phyloP scores from a whole-genome alignment of 2,113 vertebrate genomes.

The Elephantulus edwardii region DNA sequence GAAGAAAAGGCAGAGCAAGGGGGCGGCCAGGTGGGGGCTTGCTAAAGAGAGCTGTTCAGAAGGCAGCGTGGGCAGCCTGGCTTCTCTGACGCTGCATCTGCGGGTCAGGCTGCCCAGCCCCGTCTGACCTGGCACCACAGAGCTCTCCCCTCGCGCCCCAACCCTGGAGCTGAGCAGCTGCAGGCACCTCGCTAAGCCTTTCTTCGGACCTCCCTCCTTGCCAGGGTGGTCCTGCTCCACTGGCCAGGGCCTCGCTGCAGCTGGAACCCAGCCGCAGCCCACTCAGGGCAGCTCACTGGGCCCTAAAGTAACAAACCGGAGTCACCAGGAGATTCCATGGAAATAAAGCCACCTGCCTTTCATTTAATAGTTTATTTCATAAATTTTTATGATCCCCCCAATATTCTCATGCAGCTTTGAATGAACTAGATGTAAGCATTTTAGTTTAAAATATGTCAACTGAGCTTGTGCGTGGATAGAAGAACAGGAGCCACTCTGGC shows the following conservation, averaged over 20 bases:
- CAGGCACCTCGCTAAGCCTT: background rate
- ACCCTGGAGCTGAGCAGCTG: background rate
- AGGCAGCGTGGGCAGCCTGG: background rate
- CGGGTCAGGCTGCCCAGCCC: background rate
- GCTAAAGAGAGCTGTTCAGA: background rate
- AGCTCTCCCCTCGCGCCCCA: background rate
- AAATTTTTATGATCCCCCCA: conserved; percentile 88
- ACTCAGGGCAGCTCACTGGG: conserved; percentile 47
- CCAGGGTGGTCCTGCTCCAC: background rate
- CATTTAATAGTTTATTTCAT: conserved; percentile 90
- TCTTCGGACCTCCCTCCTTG: background rate
- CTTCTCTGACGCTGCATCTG: background rate
- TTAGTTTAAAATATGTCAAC: conserved; percentile 87
- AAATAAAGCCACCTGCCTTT: conserved; percentile 90
- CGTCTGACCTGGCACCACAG: background rate
- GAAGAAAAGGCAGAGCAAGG: background rate
- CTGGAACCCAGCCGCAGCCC: background rate
- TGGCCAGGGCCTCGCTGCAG: background rate
- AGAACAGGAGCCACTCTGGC: conserved; percentile 80
- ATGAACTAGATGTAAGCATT: conserved; percentile 97
- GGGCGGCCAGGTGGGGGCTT: background rate
- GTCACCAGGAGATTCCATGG: conserved; percentile 88
- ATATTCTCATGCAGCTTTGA: conserved; percentile 99
- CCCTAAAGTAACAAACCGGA: conserved; percentile 78
- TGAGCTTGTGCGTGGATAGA: conserved; percentile 77